Evolutionary conservation across 2,888 invertebrate species (phyloP), one percentile per base, ranked within the genome.

Genomic region (Cerceris ruficornis): DNA sequence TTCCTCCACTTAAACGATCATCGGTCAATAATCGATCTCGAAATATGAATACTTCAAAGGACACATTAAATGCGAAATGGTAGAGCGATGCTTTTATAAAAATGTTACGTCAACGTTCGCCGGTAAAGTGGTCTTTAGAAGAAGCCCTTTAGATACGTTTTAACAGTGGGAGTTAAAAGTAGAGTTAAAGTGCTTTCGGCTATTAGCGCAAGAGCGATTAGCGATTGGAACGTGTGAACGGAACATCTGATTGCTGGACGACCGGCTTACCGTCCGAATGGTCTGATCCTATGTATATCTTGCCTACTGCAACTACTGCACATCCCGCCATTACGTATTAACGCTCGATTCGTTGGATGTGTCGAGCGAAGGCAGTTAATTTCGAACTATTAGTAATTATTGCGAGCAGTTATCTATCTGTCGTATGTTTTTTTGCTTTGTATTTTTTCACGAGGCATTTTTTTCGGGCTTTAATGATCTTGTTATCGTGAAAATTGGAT

Each of bases 141-240:
- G 71, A 67, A 64, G 67, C 66, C 68, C 68, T 83, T 80, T 68
- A 50, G 80, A 75, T 70, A 75, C 75, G 71, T 84, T 84, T 83
- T 80, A 80, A 80, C 77, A 72, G 71, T 73, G 62, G 67, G 68
- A 69, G 74, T 78, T 76, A 77, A 84, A 85, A 80, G 80, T 77
- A 73, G 72, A 65, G 61, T 76, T 78, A 78, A 81, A 85, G 86
- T 85, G 76, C 78, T 77, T 78, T 75, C 76, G 66, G 77, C 83
- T 84, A 86, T 86, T 86, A 84, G 70, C 69, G 77, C 72, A 58
- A 71, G 81, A 62, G 70, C 86, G 86, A 84, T 84, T 86, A 86
- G 76, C 76, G 84, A 79, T 84, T 74, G 81, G 70, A 62, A 66
- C 79, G 83, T 84, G 86, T 77, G 84, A 84, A 86, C 71, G 68